Percentiles rank a stretch among this genome's conserved stretches.
These are phyloP conservation scores for Caenorhabditis japonica DNA, from an alignment of 2,888 invertebrate genomes.

Conservation along the genomic window DNA sequence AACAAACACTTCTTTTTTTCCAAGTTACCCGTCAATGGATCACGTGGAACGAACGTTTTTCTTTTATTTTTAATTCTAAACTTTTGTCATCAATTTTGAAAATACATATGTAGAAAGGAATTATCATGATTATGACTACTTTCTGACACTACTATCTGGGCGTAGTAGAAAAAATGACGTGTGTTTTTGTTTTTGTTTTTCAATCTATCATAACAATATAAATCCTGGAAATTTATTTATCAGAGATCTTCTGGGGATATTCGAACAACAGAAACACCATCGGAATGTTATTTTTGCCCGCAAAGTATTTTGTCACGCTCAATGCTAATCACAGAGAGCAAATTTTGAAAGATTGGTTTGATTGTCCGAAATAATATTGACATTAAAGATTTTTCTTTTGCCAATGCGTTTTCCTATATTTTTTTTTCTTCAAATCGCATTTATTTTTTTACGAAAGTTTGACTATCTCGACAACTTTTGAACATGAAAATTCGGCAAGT, in stretches of 20 bases:
- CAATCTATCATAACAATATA: too few species aligned
- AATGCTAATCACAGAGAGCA: conserved; percentile 5
- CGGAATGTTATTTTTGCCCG: background rate
- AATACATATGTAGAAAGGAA: conserved; percentile 43
- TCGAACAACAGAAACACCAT: too few species aligned
- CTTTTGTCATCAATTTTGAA: too few species aligned
- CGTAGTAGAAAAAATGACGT: conserved; percentile 23
- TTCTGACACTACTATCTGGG: conserved; percentile 15
- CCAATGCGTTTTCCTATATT: conserved; percentile 25
- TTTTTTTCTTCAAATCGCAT: too few species aligned
- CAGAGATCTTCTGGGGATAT: too few species aligned
- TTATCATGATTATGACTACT: conserved; percentile 41
- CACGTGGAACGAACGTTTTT: conserved; percentile 28
- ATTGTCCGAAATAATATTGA: conserved; percentile 25
- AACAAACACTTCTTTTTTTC: conserved; percentile 51
- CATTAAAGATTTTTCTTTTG: conserved; percentile 26
- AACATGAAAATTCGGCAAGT: too few species aligned
- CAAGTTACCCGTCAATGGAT: conserved; percentile 50
- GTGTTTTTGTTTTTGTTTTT: conserved; percentile 21
- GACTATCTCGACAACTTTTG: too few species aligned
- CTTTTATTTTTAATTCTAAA: conserved; percentile 11
- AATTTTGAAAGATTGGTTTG: background rate
- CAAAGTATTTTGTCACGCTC: conserved; percentile 9
- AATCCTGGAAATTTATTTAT: too few species aligned
- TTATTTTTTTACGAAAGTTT: too few species aligned